A percentile compares a stretch with the other conserved stretches of the same genome.
Conservation (phyloP, 2,797 vertebrate species). For the Sebastes variabilis region DNA sequence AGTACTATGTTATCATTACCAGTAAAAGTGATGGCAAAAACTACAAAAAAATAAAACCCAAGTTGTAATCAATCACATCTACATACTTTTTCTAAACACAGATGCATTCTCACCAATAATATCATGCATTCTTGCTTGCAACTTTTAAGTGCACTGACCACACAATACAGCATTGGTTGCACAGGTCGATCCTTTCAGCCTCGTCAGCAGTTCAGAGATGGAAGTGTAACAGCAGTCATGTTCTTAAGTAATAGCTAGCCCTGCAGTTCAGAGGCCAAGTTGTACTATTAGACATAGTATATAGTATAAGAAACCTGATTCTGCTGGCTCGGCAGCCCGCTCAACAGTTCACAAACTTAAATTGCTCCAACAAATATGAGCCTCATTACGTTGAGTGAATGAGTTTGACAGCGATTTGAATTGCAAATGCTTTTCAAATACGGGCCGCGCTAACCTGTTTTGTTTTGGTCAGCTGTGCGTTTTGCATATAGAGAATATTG, state of each 20-base stretch:
- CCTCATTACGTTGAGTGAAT: neutral
- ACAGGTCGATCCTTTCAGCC: neutral
- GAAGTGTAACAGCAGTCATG: constrained; percentile 20
- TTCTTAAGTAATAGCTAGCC: constrained; percentile 27
- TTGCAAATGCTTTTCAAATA: constrained; percentile 41
- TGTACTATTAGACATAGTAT: neutral
- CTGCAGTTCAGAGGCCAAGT: constrained; percentile 25
- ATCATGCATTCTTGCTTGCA: neutral
- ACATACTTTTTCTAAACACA: neutral
- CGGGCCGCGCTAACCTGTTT: constrained; percentile 30
- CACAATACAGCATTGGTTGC: neutral
- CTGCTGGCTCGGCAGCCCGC: neutral
- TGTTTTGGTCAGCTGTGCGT: constrained; percentile 60
- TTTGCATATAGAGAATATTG: constrained; percentile 53
- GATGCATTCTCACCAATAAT: too few relatives aligned
- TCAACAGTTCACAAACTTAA: constrained; percentile 33
- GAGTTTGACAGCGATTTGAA: constrained; percentile 32
- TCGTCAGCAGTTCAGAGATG: constrained; percentile 8
- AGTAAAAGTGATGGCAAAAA: neutral
- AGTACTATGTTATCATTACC: neutral
- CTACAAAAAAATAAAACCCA: neutral
- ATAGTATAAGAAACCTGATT: constrained; percentile 5
- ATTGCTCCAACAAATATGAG: neutral
- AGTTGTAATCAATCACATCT: neutral
- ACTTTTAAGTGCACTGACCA: neutral